Evolutionary conservation across 2,888 invertebrate species (phyloP).

Genomic region (Drosophila limbata): DNA sequence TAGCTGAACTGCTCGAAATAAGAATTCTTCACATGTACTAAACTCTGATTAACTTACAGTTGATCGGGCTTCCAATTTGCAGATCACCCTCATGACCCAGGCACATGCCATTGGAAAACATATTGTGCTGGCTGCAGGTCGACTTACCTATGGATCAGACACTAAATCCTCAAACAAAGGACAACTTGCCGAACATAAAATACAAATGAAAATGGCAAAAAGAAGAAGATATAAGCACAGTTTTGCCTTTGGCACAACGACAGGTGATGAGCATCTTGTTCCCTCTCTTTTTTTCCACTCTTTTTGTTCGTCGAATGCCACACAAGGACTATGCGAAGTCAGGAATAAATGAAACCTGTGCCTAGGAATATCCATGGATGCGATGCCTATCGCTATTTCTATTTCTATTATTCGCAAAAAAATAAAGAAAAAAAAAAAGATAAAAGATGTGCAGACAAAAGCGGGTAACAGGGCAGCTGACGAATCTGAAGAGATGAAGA

Average conservation of each 20-base stretch:
- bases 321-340: slow-evolving; percentile 60
- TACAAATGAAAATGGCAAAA: slow-evolving; percentile 5
- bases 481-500: slow-evolving; percentile 54
- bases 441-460: slow-evolving; percentile 53
- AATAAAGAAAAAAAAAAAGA: slow-evolving; percentile 27
- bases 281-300: slow-evolving; percentile 24
- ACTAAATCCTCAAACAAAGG: slow-evolving; percentile 55
- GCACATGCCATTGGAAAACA: slow-evolving; percentile 51
- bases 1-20: not conserved
- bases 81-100: slow-evolving; percentile 6
- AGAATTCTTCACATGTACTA: not conserved
- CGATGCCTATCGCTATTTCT: slow-evolving; percentile 68
- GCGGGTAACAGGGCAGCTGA: slow-evolving; percentile 63
- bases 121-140: slow-evolving; percentile 42
- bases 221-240: slow-evolving; percentile 35
- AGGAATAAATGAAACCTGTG: slow-evolving; percentile 63
- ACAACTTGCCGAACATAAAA: slow-evolving; percentile 47
- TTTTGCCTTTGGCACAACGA: slow-evolving; percentile 54
- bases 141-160: slow-evolving; percentile 43
- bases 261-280: slow-evolving; percentile 71
- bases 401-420: slow-evolving; percentile 69
- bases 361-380: slow-evolving; percentile 29
- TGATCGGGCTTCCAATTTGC: slow-evolving; percentile 2
- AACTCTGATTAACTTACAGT: not conserved
- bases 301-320: slow-evolving; percentile 52